These are phyloP conservation scores for Danio tinwini DNA, from an alignment of 2,797 vertebrate genomes.

Conservation along the genomic window DNA sequence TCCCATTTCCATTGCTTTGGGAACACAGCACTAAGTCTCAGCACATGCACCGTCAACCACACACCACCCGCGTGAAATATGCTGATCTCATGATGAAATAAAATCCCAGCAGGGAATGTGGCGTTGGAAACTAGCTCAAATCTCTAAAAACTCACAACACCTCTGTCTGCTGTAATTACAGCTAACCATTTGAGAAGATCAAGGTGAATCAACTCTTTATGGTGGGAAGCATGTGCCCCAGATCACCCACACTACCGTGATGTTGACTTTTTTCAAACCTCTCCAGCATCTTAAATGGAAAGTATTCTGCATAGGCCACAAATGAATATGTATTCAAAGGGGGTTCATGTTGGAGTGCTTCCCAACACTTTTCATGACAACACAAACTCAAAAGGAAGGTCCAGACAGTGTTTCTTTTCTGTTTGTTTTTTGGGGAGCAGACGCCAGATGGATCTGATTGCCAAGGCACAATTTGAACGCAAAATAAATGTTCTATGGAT, in stretches of 20 bases:
- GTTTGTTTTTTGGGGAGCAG: slow-evolving; percentile 6
- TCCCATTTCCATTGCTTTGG: slow-evolving; percentile 29
- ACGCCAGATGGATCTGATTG: background rate
- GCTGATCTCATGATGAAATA: slow-evolving; percentile 36
- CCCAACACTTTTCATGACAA: background rate
- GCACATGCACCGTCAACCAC: slow-evolving; percentile 34
- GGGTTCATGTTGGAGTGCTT: background rate
- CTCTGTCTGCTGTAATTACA: background rate
- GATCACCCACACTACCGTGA: slow-evolving; percentile 15
- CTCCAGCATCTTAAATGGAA: slow-evolving; percentile 24
- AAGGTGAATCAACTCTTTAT: slow-evolving; percentile 25
- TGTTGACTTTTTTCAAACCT: slow-evolving; percentile 10
- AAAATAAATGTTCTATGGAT: background rate
- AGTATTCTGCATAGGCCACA: slow-evolving; percentile 12
- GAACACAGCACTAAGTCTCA: slow-evolving; percentile 37
- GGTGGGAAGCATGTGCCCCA: slow-evolving; percentile 12
- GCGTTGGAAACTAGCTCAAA: slow-evolving; percentile 23
- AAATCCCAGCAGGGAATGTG: slow-evolving; percentile 14
- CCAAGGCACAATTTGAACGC: background rate
- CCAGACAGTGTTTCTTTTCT: background rate
- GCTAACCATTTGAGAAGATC: slow-evolving; percentile 14
- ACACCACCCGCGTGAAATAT: slow-evolving; percentile 17
- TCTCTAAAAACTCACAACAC: slow-evolving; percentile 17
- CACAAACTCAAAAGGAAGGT: background rate
- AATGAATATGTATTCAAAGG: background rate